Evolutionary conservation across 1,140 invertebrate genomes (phyloP).

Genomic region (Octopus sinensis): DNA sequence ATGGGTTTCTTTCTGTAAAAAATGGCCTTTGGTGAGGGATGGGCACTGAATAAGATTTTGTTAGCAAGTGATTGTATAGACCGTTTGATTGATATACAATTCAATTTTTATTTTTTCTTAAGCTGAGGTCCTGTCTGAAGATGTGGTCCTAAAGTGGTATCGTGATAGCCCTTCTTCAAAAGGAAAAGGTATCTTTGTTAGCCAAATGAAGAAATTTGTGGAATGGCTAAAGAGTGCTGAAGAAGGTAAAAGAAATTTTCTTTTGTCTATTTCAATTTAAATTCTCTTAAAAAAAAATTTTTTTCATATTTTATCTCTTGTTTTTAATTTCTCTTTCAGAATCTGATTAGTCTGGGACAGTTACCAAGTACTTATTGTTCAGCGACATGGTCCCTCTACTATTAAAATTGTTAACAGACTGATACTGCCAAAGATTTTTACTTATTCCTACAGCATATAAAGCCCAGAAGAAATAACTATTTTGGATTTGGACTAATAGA

Average conservation of each 20-base stretch:
- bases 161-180: constrained; percentile 73
- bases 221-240: constrained; percentile 96
- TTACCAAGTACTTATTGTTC: background rate
- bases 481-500: too few relatives aligned
- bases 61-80: background rate
- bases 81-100: background rate
- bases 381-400: background rate
- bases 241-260: constrained; percentile 65
- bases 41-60: background rate
- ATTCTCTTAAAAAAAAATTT: background rate
- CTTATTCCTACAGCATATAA: too few relatives aligned
- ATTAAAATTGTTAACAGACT: too few relatives aligned
- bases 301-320: background rate
- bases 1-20: background rate
- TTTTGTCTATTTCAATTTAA: background rate
- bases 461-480: too few relatives aligned
- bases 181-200: constrained; percentile 93
- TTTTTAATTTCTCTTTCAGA: constrained; percentile 13
- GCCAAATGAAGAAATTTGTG: constrained; percentile 95
- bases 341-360: constrained; percentile 19
- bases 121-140: constrained; percentile 52
- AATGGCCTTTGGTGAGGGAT: background rate
- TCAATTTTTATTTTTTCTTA: constrained; percentile 18
- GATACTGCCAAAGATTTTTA: too few relatives aligned
- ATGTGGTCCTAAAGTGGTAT: constrained; percentile 50